Conservation (phyloP, 2,797 vertebrate species). For the Botia almorhae region DNA sequence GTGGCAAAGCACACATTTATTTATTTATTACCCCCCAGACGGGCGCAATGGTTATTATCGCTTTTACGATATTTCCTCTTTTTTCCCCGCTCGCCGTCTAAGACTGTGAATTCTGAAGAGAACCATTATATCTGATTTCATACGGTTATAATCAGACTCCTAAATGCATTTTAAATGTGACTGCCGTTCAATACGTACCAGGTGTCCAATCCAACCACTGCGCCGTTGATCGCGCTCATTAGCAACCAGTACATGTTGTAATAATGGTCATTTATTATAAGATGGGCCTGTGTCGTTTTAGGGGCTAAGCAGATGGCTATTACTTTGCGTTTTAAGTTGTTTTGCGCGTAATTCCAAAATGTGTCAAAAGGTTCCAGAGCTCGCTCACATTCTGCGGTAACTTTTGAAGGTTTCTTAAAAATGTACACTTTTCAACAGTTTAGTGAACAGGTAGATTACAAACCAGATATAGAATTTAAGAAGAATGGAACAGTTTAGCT, state of each 20-base stretch:
- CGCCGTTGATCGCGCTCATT: conserved; percentile 53
- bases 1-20: conserved; percentile 60
- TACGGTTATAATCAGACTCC: conserved; percentile 55
- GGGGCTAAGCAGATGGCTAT: conserved; percentile 26
- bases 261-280: conserved; percentile 54
- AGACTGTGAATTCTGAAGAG: conserved; percentile 66
- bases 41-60: conserved; percentile 52
- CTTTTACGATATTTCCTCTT: conserved; percentile 53
- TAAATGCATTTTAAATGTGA: conserved; percentile 67
- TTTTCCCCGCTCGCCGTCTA: conserved; percentile 42
- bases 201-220: conserved; percentile 64
- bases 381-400: conserved; percentile 24
- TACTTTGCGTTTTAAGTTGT: conserved; percentile 36
- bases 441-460: conserved; percentile 25
- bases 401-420: conserved; percentile 34
- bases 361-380: conserved; percentile 13
- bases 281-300: conserved; percentile 13
- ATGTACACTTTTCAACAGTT: not conserved
- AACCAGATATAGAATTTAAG: not conserved
- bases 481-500: not conserved
- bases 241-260: conserved; percentile 53
- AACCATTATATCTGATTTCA: conserved; percentile 60
- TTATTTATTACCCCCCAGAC: conserved; percentile 56
- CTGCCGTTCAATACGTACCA: conserved; percentile 63
- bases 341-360: conserved; percentile 8